Conservation (phyloP, 1,140 invertebrate genomes). For the Solenopsis fugax region DNA sequence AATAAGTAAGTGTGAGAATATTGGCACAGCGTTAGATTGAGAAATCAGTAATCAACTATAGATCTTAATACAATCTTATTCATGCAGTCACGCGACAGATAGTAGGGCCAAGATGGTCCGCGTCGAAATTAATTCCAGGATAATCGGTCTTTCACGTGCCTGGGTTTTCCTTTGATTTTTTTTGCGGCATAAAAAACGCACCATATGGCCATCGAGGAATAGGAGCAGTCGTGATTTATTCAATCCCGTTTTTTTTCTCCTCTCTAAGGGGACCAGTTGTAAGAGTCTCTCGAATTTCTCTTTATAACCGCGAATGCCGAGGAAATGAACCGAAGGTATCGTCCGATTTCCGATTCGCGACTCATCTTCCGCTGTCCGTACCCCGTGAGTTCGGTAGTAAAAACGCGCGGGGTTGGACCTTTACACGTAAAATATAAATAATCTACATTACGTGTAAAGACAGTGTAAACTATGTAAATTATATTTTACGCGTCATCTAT, state of each 20-base stretch:
- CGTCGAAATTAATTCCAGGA: conserved; percentile 42
- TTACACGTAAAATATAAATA: too few relatives aligned
- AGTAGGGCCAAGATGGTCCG: neutral
- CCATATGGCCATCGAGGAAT: conserved; percentile 57
- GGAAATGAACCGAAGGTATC: conserved; percentile 14
- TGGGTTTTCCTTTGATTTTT: conserved; percentile 6
- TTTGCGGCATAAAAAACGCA: neutral
- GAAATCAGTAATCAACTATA: neutral
- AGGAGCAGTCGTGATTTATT: conserved; percentile 52
- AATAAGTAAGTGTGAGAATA: neutral
- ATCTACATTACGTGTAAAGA: too few relatives aligned
- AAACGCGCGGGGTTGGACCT: too few relatives aligned
- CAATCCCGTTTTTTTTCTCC: conserved; percentile 40
- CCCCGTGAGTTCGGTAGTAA: neutral
- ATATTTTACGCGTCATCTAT: too few relatives aligned
- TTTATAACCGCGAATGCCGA: neutral
- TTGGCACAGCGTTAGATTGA: neutral
- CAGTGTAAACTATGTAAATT: too few relatives aligned
- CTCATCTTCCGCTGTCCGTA: conserved; percentile 24
- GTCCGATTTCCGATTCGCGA: conserved; percentile 62
- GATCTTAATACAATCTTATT: neutral
- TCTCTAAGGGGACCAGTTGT: conserved; percentile 38
- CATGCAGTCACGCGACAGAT: neutral
- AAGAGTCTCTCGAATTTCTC: conserved; percentile 18
- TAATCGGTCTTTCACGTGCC: conserved; percentile 37